Conservation (phyloP, 2,797 vertebrate genomes). For the Myripristis jacobus region DNA sequence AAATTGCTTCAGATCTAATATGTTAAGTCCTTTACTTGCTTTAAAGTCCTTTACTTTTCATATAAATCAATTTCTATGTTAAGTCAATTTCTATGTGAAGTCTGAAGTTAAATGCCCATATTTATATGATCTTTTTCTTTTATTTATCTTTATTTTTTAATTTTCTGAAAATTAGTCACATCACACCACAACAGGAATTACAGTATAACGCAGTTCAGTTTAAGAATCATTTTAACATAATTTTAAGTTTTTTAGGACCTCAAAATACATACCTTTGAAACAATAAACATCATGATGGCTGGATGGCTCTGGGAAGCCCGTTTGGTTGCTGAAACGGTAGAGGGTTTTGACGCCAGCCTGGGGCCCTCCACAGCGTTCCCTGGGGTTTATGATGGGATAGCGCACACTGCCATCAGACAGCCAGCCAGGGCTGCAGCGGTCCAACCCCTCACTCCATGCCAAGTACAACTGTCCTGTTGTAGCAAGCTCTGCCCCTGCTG, state of each 20-base stretch:
- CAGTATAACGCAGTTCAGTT: too few relatives aligned
- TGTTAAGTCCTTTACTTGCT: too few relatives aligned
- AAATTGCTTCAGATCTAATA: too few relatives aligned
- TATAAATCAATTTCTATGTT: too few relatives aligned
- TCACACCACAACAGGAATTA: too few relatives aligned
- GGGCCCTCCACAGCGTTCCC: slow-evolving; percentile 91
- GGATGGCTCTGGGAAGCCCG: slow-evolving; percentile 91
- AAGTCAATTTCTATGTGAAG: too few relatives aligned
- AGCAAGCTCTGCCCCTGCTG: slow-evolving; percentile 84
- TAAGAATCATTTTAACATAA: neutral
- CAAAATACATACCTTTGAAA: slow-evolving; percentile 86
- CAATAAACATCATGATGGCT: slow-evolving; percentile 92
- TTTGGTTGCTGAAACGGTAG: slow-evolving; percentile 94
- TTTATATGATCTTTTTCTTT: too few relatives aligned
- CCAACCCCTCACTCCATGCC: slow-evolving; percentile 92
- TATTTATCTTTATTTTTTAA: too few relatives aligned
- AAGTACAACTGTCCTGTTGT: slow-evolving; percentile 91
- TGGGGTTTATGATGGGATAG: slow-evolving; percentile 90
- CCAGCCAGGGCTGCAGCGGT: slow-evolving; percentile 94
- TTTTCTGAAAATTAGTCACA: too few relatives aligned
- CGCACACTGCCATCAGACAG: slow-evolving; percentile 94
- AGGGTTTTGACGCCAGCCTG: slow-evolving; percentile 93
- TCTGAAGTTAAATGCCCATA: too few relatives aligned
- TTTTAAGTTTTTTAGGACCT: neutral
- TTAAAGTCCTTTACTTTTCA: too few relatives aligned